These are phyloP conservation scores for Danio albolineatus DNA, from an alignment of 2,797 vertebrate genomes.

Conservation along the genomic window DNA sequence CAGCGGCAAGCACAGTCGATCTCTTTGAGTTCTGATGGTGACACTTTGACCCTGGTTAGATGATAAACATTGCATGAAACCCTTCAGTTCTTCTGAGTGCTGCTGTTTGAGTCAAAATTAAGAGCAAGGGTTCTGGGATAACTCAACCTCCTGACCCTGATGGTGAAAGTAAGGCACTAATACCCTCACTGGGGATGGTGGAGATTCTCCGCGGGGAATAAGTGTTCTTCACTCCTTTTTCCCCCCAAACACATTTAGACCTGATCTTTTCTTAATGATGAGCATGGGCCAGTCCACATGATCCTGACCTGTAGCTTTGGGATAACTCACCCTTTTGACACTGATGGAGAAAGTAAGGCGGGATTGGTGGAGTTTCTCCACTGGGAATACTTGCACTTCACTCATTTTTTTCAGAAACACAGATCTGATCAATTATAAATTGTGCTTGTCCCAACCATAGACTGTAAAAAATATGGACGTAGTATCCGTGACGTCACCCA, in stretches of 20 bases:
- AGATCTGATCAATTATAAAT: not conserved
- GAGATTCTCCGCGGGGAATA: constrained; percentile 35
- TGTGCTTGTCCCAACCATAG: constrained; percentile 5
- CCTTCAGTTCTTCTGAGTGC: constrained; percentile 12
- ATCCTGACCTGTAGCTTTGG: not conserved
- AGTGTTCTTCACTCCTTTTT: not conserved
- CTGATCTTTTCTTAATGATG: constrained; percentile 4
- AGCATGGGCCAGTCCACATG: not conserved
- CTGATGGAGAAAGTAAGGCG: constrained; percentile 31
- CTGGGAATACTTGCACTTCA: constrained; percentile 12
- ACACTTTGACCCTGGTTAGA: constrained; percentile 52
- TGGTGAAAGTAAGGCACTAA: constrained; percentile 44
- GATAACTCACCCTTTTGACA: constrained; percentile 40
- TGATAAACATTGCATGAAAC: constrained; percentile 55
- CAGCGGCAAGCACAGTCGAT: constrained; percentile 14
- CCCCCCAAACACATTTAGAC: constrained; percentile 28
- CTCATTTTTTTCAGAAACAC: constrained; percentile 28
- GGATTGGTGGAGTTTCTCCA: constrained; percentile 49
- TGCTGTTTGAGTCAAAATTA: constrained; percentile 9
- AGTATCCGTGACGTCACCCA: too few relatives aligned
- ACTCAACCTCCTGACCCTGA: constrained; percentile 40
- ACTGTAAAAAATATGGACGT: too few relatives aligned
- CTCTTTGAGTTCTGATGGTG: constrained; percentile 58
- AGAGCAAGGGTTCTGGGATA: constrained; percentile 23
- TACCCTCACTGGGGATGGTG: constrained; percentile 59